These are phyloP conservation scores for Oreochromis aureus DNA, from an alignment of 2,113 vertebrate species.

Conservation along the genomic window DNA sequence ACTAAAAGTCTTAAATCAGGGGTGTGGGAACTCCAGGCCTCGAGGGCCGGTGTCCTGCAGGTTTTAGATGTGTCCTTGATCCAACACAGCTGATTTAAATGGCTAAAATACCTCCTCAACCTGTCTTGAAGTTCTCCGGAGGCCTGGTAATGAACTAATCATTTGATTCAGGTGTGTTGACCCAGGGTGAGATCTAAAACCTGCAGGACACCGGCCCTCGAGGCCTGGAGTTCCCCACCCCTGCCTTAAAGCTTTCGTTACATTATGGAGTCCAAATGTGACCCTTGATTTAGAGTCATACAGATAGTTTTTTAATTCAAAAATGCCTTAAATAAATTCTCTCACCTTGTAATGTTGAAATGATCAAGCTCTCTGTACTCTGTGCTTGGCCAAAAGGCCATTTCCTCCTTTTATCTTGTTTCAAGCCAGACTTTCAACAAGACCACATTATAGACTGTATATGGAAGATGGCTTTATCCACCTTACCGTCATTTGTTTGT, in stretches of 20 bases:
- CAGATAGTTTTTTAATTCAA: background rate
- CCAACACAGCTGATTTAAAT: background rate
- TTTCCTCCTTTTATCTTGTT: background rate
- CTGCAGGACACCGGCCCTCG: accelerated
- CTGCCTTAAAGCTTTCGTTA: background rate
- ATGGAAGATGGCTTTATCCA: background rate
- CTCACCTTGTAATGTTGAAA: background rate
- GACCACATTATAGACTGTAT: background rate
- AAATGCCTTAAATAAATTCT: accelerated
- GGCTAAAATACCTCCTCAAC: accelerated
- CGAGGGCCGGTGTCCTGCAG: accelerated
- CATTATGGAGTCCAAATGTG: background rate
- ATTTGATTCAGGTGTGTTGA: background rate
- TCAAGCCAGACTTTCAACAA: background rate
- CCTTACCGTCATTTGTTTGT: accelerated
- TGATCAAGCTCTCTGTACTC: background rate
- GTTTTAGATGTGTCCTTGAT: background rate
- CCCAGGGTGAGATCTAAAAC: accelerated
- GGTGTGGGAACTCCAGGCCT: background rate
- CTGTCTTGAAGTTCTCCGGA: background rate
- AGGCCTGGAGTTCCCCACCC: background rate
- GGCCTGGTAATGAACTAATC: background rate
- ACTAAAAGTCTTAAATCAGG: background rate
- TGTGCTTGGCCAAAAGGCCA: background rate
- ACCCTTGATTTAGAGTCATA: background rate